A percentile compares a stretch with the other conserved stretches of the same genome.
phyloP scores from a whole-genome alignment of 2,797 vertebrate species.

The Thunnus albacares region DNA sequence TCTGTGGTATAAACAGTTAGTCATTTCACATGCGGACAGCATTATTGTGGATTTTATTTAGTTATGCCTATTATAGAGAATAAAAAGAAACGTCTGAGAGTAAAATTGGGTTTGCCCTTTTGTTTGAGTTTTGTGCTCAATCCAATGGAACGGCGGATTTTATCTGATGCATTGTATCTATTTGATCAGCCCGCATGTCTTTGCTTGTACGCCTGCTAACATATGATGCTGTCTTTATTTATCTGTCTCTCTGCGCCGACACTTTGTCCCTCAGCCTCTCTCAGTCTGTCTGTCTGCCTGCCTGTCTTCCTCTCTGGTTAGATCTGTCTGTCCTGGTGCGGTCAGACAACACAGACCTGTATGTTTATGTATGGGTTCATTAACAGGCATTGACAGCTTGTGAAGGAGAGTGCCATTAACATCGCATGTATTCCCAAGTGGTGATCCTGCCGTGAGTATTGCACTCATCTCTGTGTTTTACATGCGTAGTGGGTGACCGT shows the following conservation, averaged over 20 bases:
- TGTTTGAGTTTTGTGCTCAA: slow-evolving; percentile 72
- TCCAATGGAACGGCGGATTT: slow-evolving; percentile 71
- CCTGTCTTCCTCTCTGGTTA: not conserved
- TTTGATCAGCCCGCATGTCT: slow-evolving; percentile 58
- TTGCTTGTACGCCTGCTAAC: slow-evolving; percentile 40
- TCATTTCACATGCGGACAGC: slow-evolving; percentile 79
- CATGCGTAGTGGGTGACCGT: slow-evolving; percentile 54
- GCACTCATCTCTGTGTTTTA: slow-evolving; percentile 52
- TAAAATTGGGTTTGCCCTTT: slow-evolving; percentile 60
- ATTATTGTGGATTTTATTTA: slow-evolving; percentile 81
- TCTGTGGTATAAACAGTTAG: slow-evolving; percentile 82
- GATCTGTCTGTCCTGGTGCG: slow-evolving; percentile 2
- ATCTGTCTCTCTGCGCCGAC: slow-evolving; percentile 32
- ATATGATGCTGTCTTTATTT: slow-evolving; percentile 40
- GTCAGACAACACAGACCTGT: slow-evolving; percentile 47
- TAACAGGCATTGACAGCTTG: slow-evolving; percentile 61
- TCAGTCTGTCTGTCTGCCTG: not conserved
- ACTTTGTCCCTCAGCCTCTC: not conserved
- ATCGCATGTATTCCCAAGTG: slow-evolving; percentile 56
- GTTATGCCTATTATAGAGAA: slow-evolving; percentile 80
- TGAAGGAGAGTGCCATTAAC: slow-evolving; percentile 64
- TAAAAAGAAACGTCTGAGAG: slow-evolving; percentile 77
- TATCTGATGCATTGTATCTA: slow-evolving; percentile 68
- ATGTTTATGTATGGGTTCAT: slow-evolving; percentile 67
- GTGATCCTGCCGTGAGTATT: slow-evolving; percentile 39